These are phyloP conservation scores for Chrysolina americana DNA, from an alignment of 2,888 invertebrate species.

Conservation along the genomic window DNA sequence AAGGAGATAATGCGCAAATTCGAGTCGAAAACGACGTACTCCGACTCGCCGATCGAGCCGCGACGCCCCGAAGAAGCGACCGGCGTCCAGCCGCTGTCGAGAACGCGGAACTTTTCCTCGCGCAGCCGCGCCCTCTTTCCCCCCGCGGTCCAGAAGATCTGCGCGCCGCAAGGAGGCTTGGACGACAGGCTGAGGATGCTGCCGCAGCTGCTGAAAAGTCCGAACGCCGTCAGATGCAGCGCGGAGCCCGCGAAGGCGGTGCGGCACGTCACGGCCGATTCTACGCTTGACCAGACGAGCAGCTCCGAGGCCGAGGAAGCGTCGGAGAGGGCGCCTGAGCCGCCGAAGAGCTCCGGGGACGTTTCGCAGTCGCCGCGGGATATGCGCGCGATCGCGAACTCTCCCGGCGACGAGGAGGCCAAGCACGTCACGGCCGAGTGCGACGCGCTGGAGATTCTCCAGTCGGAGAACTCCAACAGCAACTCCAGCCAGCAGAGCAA, in stretches of 20 bases:
- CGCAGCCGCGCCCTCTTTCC: constrained; percentile 26
- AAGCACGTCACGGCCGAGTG: constrained; percentile 61
- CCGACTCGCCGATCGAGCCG: constrained; percentile 65
- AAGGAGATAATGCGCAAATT: constrained; percentile 73
- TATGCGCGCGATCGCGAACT: constrained; percentile 18
- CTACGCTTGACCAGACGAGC: not conserved
- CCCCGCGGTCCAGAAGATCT: not conserved
- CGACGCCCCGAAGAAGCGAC: constrained; percentile 61
- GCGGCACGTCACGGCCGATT: constrained; percentile 43
- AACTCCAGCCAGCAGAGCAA: constrained; percentile 34
- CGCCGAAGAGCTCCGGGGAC: not conserved
- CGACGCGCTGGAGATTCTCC: constrained; percentile 20
- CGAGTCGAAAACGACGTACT: constrained; percentile 63
- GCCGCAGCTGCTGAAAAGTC: constrained; percentile 8
- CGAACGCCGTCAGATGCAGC: not conserved
- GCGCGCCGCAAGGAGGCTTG: not conserved
- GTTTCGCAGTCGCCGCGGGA: not conserved
- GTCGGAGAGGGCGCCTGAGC: not conserved
- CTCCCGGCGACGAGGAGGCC: not conserved
- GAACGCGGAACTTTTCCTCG: constrained; percentile 1
- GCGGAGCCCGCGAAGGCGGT: not conserved
- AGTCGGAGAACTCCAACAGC: constrained; percentile 35
- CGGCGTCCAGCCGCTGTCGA: constrained; percentile 3
- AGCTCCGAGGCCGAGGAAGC: not conserved
- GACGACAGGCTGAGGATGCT: not conserved